phyloP scores from a whole-genome alignment of 2,888 invertebrate species.

The Phortica okadai region DNA sequence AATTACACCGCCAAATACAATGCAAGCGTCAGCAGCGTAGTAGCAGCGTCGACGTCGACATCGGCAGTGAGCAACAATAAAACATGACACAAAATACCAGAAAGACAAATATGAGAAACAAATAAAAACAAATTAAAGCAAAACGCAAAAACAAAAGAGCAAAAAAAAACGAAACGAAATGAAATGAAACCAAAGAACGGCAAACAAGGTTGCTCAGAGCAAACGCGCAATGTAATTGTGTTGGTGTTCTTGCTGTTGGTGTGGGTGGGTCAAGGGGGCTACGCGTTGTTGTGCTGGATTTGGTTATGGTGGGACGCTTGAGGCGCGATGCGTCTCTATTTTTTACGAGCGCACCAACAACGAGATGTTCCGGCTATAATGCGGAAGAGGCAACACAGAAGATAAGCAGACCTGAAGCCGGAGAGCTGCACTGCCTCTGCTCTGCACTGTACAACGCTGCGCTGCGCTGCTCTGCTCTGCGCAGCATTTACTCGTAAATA shows the following conservation, averaged over 20 bases:
- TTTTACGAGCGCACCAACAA: neutral
- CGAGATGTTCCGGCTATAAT: conserved; percentile 11
- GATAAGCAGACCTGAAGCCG: neutral
- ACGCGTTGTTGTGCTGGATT: neutral
- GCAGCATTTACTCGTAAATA: neutral
- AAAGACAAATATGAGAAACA: conserved; percentile 42
- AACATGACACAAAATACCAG: conserved; percentile 40
- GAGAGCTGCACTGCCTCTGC: conserved; percentile 2
- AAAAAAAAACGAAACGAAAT: conserved; percentile 15
- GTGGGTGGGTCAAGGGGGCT: neutral
- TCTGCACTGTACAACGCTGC: too few species aligned
- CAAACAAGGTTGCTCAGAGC: conserved; percentile 30
- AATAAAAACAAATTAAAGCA: conserved; percentile 38
- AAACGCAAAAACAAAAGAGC: conserved; percentile 32
- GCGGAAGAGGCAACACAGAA: conserved; percentile 7
- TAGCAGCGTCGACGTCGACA: conserved; percentile 35
- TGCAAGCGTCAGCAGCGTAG: conserved; percentile 29
- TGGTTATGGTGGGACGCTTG: neutral
- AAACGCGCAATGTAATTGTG: neutral
- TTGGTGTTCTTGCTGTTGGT: neutral
- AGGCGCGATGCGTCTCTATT: too few species aligned
- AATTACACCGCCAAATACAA: conserved; percentile 42
- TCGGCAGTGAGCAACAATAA: conserved; percentile 26
- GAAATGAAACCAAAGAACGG: conserved; percentile 37
- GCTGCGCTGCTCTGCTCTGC: too few species aligned